These are phyloP conservation scores for Laticauda colubrina DNA, from an alignment of 2,113 vertebrate species.

Conservation along the genomic window DNA sequence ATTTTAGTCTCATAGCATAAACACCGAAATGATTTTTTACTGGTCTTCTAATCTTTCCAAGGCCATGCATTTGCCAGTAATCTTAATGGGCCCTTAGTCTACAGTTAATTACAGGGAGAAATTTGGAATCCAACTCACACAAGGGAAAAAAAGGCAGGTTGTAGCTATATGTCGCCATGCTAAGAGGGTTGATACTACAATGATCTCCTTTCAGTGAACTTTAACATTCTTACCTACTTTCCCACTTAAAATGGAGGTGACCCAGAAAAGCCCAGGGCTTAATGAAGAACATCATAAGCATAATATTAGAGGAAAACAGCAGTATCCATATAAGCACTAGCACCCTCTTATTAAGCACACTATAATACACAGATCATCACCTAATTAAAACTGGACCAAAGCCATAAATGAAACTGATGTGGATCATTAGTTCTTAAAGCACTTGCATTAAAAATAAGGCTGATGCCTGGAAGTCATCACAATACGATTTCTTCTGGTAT, in stretches of 20 bases:
- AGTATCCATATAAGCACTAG: constrained; percentile 46
- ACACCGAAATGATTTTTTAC: constrained; percentile 53
- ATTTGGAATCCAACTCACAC: constrained; percentile 47
- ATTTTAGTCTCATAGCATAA: constrained; percentile 42
- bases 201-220: constrained; percentile 44
- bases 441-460: constrained; percentile 28
- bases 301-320: constrained; percentile 44
- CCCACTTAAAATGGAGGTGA: constrained; percentile 55
- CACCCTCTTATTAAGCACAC: constrained; percentile 54
- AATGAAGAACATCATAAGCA: not conserved
- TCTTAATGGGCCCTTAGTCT: constrained; percentile 53
- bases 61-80: constrained; percentile 51
- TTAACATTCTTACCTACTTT: constrained; percentile 34
- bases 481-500: constrained; percentile 15
- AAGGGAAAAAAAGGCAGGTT: not conserved
- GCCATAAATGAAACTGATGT: constrained; percentile 51
- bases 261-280: constrained; percentile 54
- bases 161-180: constrained; percentile 25
- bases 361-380: constrained; percentile 45
- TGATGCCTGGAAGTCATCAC: constrained; percentile 38
- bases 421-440: constrained; percentile 50
- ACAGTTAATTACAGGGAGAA: constrained; percentile 63
- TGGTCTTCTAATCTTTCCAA: constrained; percentile 57
- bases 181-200: constrained; percentile 31
- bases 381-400: constrained; percentile 59